phyloP scores from a whole-genome alignment of 2,113 vertebrate species.

The Mohoua ochrocephala region DNA sequence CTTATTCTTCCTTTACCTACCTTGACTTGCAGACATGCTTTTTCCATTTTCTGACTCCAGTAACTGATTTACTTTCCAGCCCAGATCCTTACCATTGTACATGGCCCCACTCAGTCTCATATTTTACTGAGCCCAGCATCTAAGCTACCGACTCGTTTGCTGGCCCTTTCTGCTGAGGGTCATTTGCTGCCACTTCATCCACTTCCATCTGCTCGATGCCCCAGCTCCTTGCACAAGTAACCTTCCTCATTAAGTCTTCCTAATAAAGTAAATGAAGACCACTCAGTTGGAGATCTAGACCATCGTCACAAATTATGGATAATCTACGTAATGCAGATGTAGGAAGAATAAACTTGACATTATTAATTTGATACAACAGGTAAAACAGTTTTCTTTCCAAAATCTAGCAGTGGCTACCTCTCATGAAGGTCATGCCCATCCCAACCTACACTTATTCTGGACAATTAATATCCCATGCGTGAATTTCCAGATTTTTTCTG shows the following conservation, averaged over 20 bases:
- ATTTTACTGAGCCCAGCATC: background rate
- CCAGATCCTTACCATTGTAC: background rate
- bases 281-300: background rate
- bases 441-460: background rate
- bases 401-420: background rate
- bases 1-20: background rate
- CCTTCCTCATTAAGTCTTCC: background rate
- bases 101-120: background rate
- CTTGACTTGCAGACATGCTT: background rate
- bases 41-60: background rate
- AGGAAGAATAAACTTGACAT: background rate
- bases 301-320: background rate
- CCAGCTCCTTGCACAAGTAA: background rate
- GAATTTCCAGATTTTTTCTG: background rate
- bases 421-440: background rate
- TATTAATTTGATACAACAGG: background rate
- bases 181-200: background rate
- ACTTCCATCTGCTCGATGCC: background rate
- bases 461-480: fast-evolving
- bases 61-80: background rate
- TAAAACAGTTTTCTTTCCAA: background rate
- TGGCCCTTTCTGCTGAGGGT: background rate
- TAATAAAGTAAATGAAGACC: background rate
- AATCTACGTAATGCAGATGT: background rate
- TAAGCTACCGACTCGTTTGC: background rate